Base-by-base conservation (phyloP, 2,888 invertebrate genomes). In the Sphaeridia pumilis region DNA sequence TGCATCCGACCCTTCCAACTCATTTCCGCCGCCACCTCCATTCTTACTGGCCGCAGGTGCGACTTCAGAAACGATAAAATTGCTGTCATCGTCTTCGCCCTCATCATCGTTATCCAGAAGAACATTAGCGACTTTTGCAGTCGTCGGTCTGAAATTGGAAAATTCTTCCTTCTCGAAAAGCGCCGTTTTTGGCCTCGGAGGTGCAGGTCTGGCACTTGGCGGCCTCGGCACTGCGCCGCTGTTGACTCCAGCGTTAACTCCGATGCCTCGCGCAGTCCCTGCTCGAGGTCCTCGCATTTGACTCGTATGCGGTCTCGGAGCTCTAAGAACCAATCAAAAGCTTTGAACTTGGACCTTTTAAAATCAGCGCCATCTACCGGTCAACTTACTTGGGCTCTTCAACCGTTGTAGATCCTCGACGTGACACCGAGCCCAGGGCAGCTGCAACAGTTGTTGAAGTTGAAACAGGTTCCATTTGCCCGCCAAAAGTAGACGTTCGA, bases 121-220 rank as follows among this genome's bases (percentile, higher is more conserved):
- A 2, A 92, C 83, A 68, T 85, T 87, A 5, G 71, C 67, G 2
- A 87, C 81, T 70, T 71, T 71, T 49, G 72, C 71, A 38, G 71
- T 68, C 25, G 61, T 51, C 10, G 67, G 67, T 41, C 66, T 47
- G 26, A 49, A 56, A n/a, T n/a, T n/a, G n/a, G 24, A 14, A 24
- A 14, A 27, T 26, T 59, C 59, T 10, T 53, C 58, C n/a, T 55
- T 50, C n/a, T n/a, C n/a, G 3, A 58, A 28, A 3, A 54, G 28
- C 1, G 61, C 59, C 14, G 57, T 64, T 49, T 57, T 64, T 1
- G 64, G 64, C 43, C 87, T 76, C 1, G 93, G 93, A 14, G 93
- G 90, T 26, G 89, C 90, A 1, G 93, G 92, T 55, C 92, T 75
- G 4, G 88, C 86, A 63, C 87, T 88, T 2, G 84, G 80, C 0